Evolutionary conservation across 2,797 vertebrate genomes (phyloP).

Genomic region (Champsocephalus gunnari): DNA sequence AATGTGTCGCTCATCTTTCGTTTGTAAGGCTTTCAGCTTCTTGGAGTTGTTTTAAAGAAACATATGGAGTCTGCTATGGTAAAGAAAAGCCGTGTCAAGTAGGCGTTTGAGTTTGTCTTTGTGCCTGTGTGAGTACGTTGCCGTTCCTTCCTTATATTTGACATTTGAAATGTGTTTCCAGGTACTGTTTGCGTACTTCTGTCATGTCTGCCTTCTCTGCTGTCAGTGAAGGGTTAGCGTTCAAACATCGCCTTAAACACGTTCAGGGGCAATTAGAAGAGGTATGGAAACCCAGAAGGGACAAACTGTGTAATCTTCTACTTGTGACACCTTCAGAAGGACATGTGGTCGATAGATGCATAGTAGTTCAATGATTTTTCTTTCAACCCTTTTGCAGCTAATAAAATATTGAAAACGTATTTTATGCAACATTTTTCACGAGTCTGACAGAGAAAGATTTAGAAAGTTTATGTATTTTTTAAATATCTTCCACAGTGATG

Average conservation of each 20-base stretch:
- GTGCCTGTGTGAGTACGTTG: neutral
- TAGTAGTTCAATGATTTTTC: too few relatives aligned
- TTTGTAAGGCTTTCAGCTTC: neutral
- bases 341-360: neutral
- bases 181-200: neutral
- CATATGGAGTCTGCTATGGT: neutral
- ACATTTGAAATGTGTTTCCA: neutral
- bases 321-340: neutral
- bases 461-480: neutral
- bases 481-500: neutral
- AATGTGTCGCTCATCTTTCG: constrained; percentile 38
- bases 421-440: too few relatives aligned
- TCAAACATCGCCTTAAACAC: neutral
- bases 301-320: neutral
- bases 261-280: neutral
- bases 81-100: constrained; percentile 17
- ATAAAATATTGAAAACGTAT: too few relatives aligned
- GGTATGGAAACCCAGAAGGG: too few relatives aligned
- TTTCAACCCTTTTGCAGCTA: too few relatives aligned
- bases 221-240: neutral
- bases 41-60: constrained; percentile 19
- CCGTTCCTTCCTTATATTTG: constrained; percentile 7
- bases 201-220: neutral
- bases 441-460: too few relatives aligned
- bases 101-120: constrained; percentile 8